Evolutionary conservation across 2,113 vertebrate genomes (phyloP), one percentile per base, ranked within the genome.

Genomic region (Miniopterus natalensis): DNA sequence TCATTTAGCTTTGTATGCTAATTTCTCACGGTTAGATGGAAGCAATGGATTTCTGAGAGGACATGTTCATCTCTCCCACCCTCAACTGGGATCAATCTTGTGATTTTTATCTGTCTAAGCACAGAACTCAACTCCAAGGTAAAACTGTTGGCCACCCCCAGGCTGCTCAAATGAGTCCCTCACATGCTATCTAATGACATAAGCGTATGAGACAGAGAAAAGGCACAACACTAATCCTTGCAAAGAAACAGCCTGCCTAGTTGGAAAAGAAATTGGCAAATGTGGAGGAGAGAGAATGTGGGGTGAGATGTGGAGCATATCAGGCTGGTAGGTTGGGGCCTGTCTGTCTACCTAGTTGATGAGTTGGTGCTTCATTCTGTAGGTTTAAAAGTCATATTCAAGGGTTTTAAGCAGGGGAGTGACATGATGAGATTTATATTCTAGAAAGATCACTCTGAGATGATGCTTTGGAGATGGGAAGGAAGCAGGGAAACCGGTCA

Each of bases 61-160:
- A 86, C 73, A 73, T 74, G 27, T 68, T 94, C 55, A 68, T 79
- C 5, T 73, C 71, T n/a, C 12, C 71, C n/a, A 66, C 27, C 40
- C 5, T 95, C 40, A 23, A 40, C 17, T 65, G 78, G n/a, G 85
- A 68, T 84, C 4, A 59, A 1, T 45, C n/a, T 88, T 91, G 20
- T 57, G 84, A 70, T 91, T 78, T 96, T 93, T 84, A 8, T 90
- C 49, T 66, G 77, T 84, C 53, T 49, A 88, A 88, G 42, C 13
- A 47, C 49, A 92, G 36, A 79, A 75, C 10, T 10, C 17, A 84
- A 29, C 27, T 93, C 49, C 74, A 59, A 79, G 55, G 25, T 88
- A 36, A 84, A 84, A 65, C 1, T 45, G 83, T 47, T 53, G 84
- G 36, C 31, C 21, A 61, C 3, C 1, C 10, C 49, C 73, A 23